Base-by-base conservation (phyloP, 2,888 invertebrate species). In the Agrotis segetum region DNA sequence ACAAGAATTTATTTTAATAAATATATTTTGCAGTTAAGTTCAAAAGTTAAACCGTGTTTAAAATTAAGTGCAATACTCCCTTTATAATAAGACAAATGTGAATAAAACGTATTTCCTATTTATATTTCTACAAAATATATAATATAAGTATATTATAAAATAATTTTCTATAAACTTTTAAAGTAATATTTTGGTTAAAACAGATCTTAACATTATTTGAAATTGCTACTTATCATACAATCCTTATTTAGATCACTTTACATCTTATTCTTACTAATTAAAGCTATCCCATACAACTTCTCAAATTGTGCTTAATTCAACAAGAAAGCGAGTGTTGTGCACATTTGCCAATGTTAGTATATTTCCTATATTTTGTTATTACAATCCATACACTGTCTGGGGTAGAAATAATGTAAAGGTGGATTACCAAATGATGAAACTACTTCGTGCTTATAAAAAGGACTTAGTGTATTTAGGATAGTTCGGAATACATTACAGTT, bases 261-360 rank as follows among this genome's bases (percentile, higher is more conserved):
- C 89, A 91, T 75, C 87, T 92, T 90, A 92, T 79, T 82, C 89
- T 92, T 83, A 90, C 95, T 96, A 96, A 93, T 96, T 96, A 96
- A 96, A 96, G 96, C 96, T 96, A 95, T 96, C 95, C 96, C 96
- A 95, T 95, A 94, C 93, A 94, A 95, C 92, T 92, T 95, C 87
- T 93, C 89, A 90, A 90, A 90, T 93, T 88, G 95, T 95, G 95
- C 94, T 92, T 88, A 89, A 87, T 91, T 91, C 85, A 89, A 91
- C 81, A 81, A 89, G 86, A 91, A 93, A 93, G 92, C 92, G 85
- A 88, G 88, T 89, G 85, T 86, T 76, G 91, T 92, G 91, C 89
- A 69, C 72, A 77, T 79, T 74, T 80, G 72, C 77, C 69, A 78
- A 71, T 84, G 46, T 74, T 70, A 60, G 52, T 60, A 47, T 71